Evolutionary conservation across 2,797 vertebrate genomes (phyloP).

Genomic region (Australoheros facetus): DNA sequence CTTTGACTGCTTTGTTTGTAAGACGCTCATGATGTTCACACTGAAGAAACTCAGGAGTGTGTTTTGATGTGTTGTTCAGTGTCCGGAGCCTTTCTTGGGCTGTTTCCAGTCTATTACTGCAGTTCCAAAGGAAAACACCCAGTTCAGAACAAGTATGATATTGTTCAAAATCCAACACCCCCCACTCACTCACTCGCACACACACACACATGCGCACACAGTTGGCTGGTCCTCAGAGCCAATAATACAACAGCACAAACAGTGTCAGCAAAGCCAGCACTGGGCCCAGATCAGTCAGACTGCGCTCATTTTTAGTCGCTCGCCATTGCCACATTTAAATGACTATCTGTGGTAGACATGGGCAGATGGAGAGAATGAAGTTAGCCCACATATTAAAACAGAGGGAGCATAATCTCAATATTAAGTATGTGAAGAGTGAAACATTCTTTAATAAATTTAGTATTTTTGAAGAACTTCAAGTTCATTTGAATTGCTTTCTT

Average conservation of each 20-base stretch:
- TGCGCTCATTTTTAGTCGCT: slow-evolving; percentile 6
- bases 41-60: slow-evolving; percentile 26
- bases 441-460: background rate
- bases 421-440: background rate
- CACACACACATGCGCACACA: background rate
- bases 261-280: slow-evolving; percentile 52
- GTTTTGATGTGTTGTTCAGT: slow-evolving; percentile 27
- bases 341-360: background rate
- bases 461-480: background rate
- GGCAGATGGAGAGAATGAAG: background rate
- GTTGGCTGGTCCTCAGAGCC: slow-evolving; percentile 19
- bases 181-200: background rate
- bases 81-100: slow-evolving; percentile 26
- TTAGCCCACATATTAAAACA: background rate
- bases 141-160: slow-evolving; percentile 70
- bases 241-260: slow-evolving; percentile 55
- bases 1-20: background rate
- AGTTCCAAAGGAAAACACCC: slow-evolving; percentile 55
- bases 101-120: slow-evolving; percentile 46
- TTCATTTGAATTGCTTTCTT: background rate
- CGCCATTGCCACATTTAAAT: slow-evolving; percentile 6
- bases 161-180: slow-evolving; percentile 57
- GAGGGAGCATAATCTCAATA: background rate
- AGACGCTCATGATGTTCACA: slow-evolving; percentile 10
- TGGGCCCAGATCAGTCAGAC: slow-evolving; percentile 28